These are phyloP conservation scores for Periophthalmus modestus DNA, from an alignment of 2,113 vertebrate genomes.

Conservation along the genomic window DNA sequence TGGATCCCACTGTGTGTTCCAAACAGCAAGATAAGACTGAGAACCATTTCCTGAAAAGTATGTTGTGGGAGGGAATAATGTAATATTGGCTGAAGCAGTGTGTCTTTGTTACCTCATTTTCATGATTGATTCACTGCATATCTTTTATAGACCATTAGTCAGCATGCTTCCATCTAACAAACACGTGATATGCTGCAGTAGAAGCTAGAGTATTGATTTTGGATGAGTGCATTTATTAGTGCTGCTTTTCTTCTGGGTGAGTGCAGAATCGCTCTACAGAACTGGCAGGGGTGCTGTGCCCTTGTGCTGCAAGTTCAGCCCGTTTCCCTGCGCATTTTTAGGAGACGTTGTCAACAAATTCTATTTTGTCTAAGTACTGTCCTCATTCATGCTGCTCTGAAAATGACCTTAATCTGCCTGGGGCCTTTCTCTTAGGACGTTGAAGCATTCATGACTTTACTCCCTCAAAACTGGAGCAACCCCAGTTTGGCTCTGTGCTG, in stretches of 20 bases:
- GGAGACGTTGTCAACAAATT: conserved; percentile 17
- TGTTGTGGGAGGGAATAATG: not conserved
- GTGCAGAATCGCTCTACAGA: conserved; percentile 32
- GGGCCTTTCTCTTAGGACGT: not conserved
- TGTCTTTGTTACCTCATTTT: conserved; percentile 1
- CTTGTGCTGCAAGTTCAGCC: conserved; percentile 16
- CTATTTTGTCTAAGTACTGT: conserved; percentile 14
- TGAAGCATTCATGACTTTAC: not conserved
- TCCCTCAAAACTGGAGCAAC: not conserved
- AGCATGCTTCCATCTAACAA: conserved; percentile 19
- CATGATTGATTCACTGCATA: not conserved
- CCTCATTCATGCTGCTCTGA: not conserved
- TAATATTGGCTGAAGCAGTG: not conserved
- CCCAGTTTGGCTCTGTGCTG: not conserved
- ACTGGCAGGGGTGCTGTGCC: conserved; percentile 26
- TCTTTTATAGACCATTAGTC: conserved; percentile 15
- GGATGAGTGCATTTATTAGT: conserved; percentile 34
- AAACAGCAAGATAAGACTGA: conserved; percentile 35
- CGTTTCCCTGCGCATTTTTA: conserved; percentile 14
- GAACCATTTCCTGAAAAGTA: conserved; percentile 42
- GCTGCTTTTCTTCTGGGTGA: conserved; percentile 27
- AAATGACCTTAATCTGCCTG: not conserved
- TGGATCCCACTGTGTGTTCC: not conserved
- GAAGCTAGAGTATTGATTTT: conserved; percentile 47
- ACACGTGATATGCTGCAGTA: conserved; percentile 9